Base-by-base conservation (phyloP, 2,888 invertebrate species). In the Xestoiulus laeticollis region DNA sequence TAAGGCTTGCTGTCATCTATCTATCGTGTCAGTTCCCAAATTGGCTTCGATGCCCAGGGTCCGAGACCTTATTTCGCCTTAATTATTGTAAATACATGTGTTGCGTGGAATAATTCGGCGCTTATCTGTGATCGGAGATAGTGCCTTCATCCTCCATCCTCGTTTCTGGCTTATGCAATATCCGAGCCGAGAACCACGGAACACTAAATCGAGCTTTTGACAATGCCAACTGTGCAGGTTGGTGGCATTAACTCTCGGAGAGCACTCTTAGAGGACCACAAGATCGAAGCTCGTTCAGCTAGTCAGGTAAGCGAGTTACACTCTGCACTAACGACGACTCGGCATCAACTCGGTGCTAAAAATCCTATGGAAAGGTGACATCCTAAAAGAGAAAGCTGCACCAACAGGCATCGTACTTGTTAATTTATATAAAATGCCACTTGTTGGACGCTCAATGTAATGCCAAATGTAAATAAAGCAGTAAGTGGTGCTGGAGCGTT, bases 381-480 rank as follows among this genome's bases (percentile, higher is more conserved):
- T n/a, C n/a, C n/a, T n/a, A n/a, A n/a, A n/a, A n/a, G 59, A 16
- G n/a, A 19, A 59, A 59, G 5, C n/a, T 59, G 22, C 53, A 22
- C 59, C 48, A 8, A 48, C 16, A 19, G 48, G 48, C 19, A 48
- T 48, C 48, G 16, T 19, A 12, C 48, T 38, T 38, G 48, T n/a
- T n/a, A 59, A 59, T 59, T 59, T n/a, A 59, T 59, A 59, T 22
- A 22, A n/a, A 59, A 22, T 59, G 22, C 59, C 12, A 22, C 59
- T 59, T 59, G n/a, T 6, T 19, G 48, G 19, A 48, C 38, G 38
- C 68, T 68, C 26, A 22, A 26, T 26, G 68, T n/a, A n/a, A 68
- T 68, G 68, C 68, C 68, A 68, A 68, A 68, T 68, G 68, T 68
- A 68, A 68, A 68, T 68, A 68, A 68, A 68, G 68, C 68, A 68